Base-by-base conservation (phyloP, 2,888 invertebrate species). In the Pheosia tremula region DNA sequence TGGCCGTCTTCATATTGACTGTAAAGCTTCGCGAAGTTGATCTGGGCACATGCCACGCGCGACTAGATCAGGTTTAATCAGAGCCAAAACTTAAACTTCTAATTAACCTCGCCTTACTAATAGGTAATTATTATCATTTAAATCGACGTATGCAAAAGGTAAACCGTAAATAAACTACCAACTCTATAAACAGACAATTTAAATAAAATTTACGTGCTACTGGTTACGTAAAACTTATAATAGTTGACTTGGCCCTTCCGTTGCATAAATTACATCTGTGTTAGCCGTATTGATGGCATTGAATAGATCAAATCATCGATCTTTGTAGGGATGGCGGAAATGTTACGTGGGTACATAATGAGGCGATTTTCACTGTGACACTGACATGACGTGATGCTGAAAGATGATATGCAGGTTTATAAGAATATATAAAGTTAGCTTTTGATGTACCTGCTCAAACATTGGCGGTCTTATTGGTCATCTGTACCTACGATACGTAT, bases 261-360 rank as follows among this genome's bases (percentile, higher is more conserved):
- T 68, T 55, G 57, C 61, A 50, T 38, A 68, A 68, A 71, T 70
- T 67, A 79, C 72, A 71, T 75, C 75, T 67, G 58, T 71, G 72
- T 67, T 63, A 68, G 47, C 52, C 56, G 61, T 72, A 78, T 82
- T 78, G 80, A 82, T 75, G 77, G 72, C 74, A 74, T 80, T 86
- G 77, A 84, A 85, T 84, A 72, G 78, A 75, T 71, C 77, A 71
- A 82, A 84, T 84, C 84, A 83, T 79, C 76, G 69, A 73, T 67
- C 65, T 60, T 62, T 68, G 66, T 70, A 68, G 72, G 61, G 69
- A 72, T 77, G 64, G 72, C 81, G 84, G 85, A 86, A 86, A 81
- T 78, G 74, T 71, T 72, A 69, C 64, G 68, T 67, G 72, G 67
- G 74, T 82, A 24, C 24, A 84, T 85, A 83, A 85, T 73, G 69